Conservation (phyloP, 2,113 vertebrate genomes). For the Eonycteris spelaea region DNA sequence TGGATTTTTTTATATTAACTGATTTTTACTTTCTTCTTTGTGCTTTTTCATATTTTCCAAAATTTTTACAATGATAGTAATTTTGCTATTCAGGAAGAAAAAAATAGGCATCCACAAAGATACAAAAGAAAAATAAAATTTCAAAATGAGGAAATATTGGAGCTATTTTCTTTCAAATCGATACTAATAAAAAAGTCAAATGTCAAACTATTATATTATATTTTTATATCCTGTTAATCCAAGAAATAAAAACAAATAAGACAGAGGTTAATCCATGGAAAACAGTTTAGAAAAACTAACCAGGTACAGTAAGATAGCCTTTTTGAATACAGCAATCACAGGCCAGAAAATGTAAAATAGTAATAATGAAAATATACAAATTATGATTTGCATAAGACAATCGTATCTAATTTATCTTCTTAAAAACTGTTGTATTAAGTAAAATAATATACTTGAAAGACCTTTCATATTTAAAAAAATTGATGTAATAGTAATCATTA, state of each 20-base stretch:
- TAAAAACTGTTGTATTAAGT: neutral
- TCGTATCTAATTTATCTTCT: neutral
- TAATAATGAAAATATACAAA: neutral
- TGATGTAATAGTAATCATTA: neutral
- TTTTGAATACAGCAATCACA: neutral
- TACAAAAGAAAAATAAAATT: neutral
- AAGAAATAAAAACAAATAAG: neutral
- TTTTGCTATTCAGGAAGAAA: neutral
- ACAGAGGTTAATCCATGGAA: neutral
- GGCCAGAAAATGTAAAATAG: neutral
- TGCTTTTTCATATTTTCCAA: neutral
- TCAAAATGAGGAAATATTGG: neutral
- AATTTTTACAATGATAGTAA: neutral
- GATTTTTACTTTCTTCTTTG: conserved; percentile 11
- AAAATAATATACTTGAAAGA: neutral
- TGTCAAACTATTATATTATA: neutral
- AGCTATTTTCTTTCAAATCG: neutral
- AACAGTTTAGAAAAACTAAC: neutral
- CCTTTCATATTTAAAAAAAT: neutral
- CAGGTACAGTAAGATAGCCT: neutral
- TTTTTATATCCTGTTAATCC: neutral
- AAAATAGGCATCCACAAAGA: neutral
- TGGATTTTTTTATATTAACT: neutral
- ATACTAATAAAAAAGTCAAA: neutral
- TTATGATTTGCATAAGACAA: neutral